A percentile compares a stretch with the other conserved stretches of the same genome.
Evolutionary conservation across 2,797 vertebrate genomes (phyloP).

Genomic region (Artibeus lituratus): DNA sequence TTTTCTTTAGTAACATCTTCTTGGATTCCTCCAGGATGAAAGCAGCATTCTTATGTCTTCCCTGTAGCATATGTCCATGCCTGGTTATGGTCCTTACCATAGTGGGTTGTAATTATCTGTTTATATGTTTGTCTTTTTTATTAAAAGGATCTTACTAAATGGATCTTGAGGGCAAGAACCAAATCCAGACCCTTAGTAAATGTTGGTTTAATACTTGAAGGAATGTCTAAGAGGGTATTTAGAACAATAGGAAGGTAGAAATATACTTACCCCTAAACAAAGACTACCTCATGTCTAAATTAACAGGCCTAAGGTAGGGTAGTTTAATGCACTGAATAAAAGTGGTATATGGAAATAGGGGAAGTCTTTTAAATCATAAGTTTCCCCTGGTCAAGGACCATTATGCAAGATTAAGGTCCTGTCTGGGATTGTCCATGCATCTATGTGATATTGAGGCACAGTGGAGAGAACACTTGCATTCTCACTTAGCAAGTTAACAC

Average conservation of each 20-base stretch:
- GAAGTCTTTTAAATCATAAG: not conserved
- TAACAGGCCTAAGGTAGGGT: not conserved
- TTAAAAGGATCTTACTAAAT: not conserved
- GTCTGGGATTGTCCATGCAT: rapidly evolving
- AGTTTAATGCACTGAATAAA: not conserved
- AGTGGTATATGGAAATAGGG: not conserved
- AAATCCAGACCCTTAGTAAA: not conserved
- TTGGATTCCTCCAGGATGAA: not conserved
- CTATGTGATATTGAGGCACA: not conserved
- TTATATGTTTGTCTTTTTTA: not conserved
- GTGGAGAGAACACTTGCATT: not conserved
- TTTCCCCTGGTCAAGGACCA: not conserved
- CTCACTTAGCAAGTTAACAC: not conserved
- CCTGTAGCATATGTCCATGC: not conserved
- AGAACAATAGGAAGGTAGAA: not conserved
- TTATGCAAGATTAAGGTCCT: not conserved
- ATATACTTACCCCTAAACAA: not conserved
- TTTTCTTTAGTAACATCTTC: not conserved
- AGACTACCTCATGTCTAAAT: not conserved
- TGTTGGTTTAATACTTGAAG: not conserved
- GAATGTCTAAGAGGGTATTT: not conserved
- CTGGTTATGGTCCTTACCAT: rapidly evolving
- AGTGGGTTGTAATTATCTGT: not conserved
- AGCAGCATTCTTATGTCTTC: not conserved
- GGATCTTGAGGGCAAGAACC: not conserved